phyloP scores from a whole-genome alignment of 2,797 vertebrate species.

The Eutrigla gurnardus region DNA sequence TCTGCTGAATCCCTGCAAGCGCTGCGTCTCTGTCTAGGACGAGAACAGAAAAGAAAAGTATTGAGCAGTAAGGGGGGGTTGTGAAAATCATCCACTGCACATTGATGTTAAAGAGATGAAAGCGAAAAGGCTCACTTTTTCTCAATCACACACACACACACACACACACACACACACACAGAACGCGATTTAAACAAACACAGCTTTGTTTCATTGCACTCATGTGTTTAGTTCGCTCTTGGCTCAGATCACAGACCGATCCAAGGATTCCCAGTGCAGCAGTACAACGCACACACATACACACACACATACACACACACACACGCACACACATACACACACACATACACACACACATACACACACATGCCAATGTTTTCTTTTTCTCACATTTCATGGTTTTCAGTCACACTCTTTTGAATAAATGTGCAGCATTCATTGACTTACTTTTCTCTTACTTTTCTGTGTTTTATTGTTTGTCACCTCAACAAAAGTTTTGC shows the following conservation, averaged over 20 bases:
- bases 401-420: not conserved
- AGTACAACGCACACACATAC: constrained; percentile 22
- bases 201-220: constrained; percentile 55
- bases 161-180: constrained; percentile 1
- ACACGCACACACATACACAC: constrained; percentile 6
- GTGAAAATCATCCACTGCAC: constrained; percentile 12
- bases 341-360: constrained; percentile 19
- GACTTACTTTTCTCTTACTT: not conserved
- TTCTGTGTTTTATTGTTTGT: not conserved
- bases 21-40: constrained; percentile 13
- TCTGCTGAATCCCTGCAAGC: constrained; percentile 38
- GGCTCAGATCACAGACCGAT: constrained; percentile 40
- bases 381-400: not conserved
- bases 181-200: constrained; percentile 49
- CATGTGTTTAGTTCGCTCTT: constrained; percentile 41
- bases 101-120: constrained; percentile 22
- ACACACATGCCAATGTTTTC: not conserved
- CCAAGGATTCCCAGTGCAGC: constrained; percentile 8
- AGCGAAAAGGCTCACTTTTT: not conserved
- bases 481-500: not conserved
- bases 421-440: not conserved
- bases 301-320: constrained; percentile 5
- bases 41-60: constrained; percentile 6
- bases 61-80: not conserved
- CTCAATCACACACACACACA: constrained; percentile 3